Base-by-base conservation (phyloP, 2,113 vertebrate species). In the Scolopax mira region DNA sequence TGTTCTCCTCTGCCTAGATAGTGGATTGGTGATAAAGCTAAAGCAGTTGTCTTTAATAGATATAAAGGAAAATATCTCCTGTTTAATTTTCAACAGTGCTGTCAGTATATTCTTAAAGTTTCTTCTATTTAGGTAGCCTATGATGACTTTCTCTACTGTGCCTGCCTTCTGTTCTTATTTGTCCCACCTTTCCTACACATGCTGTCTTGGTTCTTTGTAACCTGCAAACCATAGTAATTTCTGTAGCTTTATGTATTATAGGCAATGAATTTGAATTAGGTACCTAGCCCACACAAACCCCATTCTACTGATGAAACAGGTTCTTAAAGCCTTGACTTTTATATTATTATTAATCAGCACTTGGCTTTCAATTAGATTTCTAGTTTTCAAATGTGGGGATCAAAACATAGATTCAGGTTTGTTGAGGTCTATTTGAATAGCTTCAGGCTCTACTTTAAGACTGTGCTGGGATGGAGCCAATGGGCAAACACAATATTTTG, bases 251-350 rank as follows among this genome's bases (percentile, higher is more conserved):
- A 61, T 61, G 28, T 72, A 7, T 70, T 79, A 19, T 10, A 70
- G 60, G 25, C 55, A 78, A 23, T 66, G 46, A 58, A 27, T 83
- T 88, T 81, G 35, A 96, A 73, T 77, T 83, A 41, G 49, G 64
- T 85, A 84, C 51, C 31, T 72, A 69, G 21, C 58, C 85, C 88
- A 61, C 82, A 65, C 48, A 85, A 77, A 79, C 61, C 33, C 89
- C 67, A 24, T 80, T 90, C 67, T 88, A 21, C 58, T 65, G 25
- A 33, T 79, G 46, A 90, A 91, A 69, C 46, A 16, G 80, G 65
- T 77, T 94, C 71, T 70, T 82, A 79, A 88, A 85, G 18, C 51
- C 33, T 66, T 88, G 58, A 52, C 90, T 94, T 93, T 90, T 62
- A 85, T 91, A 62, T 83, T 64, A 41, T 58, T 93, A 41, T 82